Base-by-base conservation (phyloP, 2,113 vertebrate genomes). In the Apteryx owenii region DNA sequence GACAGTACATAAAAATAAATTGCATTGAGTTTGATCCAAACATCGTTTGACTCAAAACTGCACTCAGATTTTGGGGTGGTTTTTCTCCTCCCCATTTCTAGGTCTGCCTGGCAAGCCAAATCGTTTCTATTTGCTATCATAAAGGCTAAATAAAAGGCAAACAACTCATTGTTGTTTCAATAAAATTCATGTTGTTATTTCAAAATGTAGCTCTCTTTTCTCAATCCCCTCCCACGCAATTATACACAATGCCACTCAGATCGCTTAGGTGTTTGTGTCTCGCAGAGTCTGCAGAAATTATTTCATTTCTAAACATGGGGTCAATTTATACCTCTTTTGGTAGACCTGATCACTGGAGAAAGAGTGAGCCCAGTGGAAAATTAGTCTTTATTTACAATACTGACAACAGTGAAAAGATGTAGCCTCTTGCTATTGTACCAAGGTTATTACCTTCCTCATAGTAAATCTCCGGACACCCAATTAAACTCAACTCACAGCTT, bases 401-500 rank as follows among this genome's bases (percentile, higher is more conserved):
- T 81, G 84, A 91, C 81, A 94, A 64, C 64, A 93, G 69, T 60
- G 94, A 91, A 93, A 91, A 85, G 89, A 95, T 94, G 73, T 53
- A 66, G 94, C 51, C 62, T 72, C 29, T 73, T 96, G 89, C 38
- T 94, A 73, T 76, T 90, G 66, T 66, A 51, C 46, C 62, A 85
- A 93, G 88, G 96, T 92, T 96, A 96, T 96, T 95, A 61, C 85
- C 44, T 94, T 91, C 62, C 93, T 80, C 90, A 93, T n/a, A 86
- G 92, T 91, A 96, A 97, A 86, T 97, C 97, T 98, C 98, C 95
- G 95, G 96, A 91, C 91, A 93, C 90, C 91, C 95, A 98, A 98
- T 98, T 98, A 97, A 97, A 97, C 96, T 87, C 92, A 98, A 97
- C 95, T 91, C 44, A 11, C 89, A 94, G 88, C 95, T 95, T 96